These are phyloP conservation scores for Yponomeuta evonymella DNA, from an alignment of 2,888 invertebrate species.

Conservation along the genomic window DNA sequence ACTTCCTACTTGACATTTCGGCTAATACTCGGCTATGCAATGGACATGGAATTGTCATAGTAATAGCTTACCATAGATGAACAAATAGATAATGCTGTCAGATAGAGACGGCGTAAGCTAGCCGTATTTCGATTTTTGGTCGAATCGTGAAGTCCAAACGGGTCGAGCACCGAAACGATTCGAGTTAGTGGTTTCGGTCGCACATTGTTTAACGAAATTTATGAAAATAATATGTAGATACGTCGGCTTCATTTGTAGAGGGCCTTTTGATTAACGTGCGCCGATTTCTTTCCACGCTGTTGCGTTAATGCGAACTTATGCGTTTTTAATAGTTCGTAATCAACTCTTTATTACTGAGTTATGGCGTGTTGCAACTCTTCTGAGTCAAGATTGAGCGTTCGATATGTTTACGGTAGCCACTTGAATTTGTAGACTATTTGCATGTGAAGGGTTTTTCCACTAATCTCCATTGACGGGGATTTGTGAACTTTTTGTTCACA, in stretches of 20 bases:
- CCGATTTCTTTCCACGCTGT: slow-evolving; percentile 6
- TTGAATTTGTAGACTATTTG: too few species aligned
- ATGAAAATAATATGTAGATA: slow-evolving; percentile 8
- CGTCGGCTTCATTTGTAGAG: slow-evolving; percentile 6
- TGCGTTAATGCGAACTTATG: background rate
- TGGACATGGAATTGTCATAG: too few species aligned
- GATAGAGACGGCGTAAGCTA: too few species aligned
- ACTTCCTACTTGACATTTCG: too few species aligned
- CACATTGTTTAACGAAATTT: slow-evolving; percentile 17
- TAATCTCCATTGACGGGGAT: too few species aligned
- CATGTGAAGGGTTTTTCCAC: too few species aligned
- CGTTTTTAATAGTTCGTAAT: slow-evolving; percentile 1
- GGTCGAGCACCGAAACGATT: background rate
- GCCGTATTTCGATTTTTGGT: background rate
- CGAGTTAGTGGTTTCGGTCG: slow-evolving; percentile 13
- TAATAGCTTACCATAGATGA: too few species aligned
- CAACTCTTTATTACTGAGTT: background rate
- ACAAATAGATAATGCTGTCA: too few species aligned
- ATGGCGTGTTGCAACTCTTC: background rate
- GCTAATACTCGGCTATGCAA: too few species aligned
- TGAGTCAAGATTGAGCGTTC: too few species aligned
- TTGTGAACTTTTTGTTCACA: too few species aligned
- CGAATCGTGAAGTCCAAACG: background rate
- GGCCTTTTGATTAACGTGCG: slow-evolving; percentile 12
- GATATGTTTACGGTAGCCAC: too few species aligned